A percentile compares a stretch with the other conserved stretches of the same genome.
These are phyloP conservation scores for Dendrolimus pini DNA, from an alignment of 2,888 invertebrate genomes.

Conservation along the genomic window DNA sequence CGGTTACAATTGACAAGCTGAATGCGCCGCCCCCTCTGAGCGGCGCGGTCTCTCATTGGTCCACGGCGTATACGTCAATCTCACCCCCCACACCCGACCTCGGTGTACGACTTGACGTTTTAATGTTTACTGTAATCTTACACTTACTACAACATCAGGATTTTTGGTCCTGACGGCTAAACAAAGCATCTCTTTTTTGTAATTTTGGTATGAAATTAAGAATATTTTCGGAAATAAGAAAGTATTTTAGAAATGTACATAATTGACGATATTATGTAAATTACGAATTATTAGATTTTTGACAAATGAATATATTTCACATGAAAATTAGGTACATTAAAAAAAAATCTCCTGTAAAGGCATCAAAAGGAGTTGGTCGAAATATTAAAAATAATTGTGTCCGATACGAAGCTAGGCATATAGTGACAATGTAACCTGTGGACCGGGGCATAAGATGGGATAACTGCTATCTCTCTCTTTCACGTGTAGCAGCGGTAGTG, in stretches of 20 bases:
- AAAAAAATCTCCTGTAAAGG: no score
- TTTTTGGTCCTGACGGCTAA: neutral
- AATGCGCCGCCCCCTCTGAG: slow-evolving; percentile 51
- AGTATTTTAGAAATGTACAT: no score
- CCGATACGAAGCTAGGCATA: slow-evolving; percentile 55
- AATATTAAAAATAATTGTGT: slow-evolving; percentile 42
- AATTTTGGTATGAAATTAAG: no score
- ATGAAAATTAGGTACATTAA: no score
- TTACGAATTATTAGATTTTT: no score
- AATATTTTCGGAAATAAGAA: no score
- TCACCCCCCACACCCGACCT: slow-evolving; percentile 53
- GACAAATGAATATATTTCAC: no score
- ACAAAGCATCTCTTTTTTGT: neutral
- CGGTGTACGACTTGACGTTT: slow-evolving; percentile 57
- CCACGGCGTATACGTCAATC: slow-evolving; percentile 61
- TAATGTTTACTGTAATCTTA: slow-evolving; percentile 51
- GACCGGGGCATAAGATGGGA: slow-evolving; percentile 80
- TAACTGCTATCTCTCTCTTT: slow-evolving; percentile 56
- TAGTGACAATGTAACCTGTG: slow-evolving; percentile 75
- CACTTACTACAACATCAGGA: neutral
- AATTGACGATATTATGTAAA: no score
- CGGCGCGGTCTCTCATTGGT: slow-evolving; percentile 50
- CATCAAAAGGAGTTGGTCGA: no score
- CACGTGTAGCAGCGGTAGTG: slow-evolving; percentile 14
- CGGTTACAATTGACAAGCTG: slow-evolving; percentile 48